These are phyloP conservation scores for Euplexia lucipara DNA, from an alignment of 2,888 invertebrate genomes.

Conservation along the genomic window DNA sequence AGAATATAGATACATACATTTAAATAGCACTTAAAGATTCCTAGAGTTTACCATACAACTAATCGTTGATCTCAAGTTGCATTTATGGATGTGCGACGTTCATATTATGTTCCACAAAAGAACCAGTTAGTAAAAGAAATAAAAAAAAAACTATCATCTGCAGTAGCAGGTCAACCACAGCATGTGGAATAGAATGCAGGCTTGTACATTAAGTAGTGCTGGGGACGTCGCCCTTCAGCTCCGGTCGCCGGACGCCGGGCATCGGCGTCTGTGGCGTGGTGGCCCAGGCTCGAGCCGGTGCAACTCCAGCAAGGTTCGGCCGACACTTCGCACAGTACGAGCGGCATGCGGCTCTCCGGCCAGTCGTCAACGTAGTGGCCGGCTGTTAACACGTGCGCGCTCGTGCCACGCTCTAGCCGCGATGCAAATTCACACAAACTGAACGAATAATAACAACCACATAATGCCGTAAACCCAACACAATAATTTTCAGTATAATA, in stretches of 20 bases:
- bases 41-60: too few species aligned
- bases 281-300: slow-evolving; percentile 22
- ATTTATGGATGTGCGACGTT: slow-evolving; percentile 18
- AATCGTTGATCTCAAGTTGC: slow-evolving; percentile 9
- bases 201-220: slow-evolving; percentile 10
- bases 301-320: slow-evolving; percentile 22
- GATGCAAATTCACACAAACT: slow-evolving; percentile 60
- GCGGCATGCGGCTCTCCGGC: slow-evolving; percentile 27
- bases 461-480: slow-evolving; percentile 69
- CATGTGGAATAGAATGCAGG: slow-evolving; percentile 18
- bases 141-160: slow-evolving; percentile 20
- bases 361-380: slow-evolving; percentile 58
- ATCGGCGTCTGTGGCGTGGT: slow-evolving; percentile 7
- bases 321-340: slow-evolving; percentile 10
- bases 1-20: too few species aligned
- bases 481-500: slow-evolving; percentile 68
- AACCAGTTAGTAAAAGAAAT: slow-evolving; percentile 27
- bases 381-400: slow-evolving; percentile 59
- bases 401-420: slow-evolving; percentile 49
- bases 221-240: neutral
- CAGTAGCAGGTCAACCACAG: slow-evolving; percentile 29
- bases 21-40: too few species aligned
- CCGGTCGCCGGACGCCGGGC: slow-evolving; percentile 14
- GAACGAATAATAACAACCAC: slow-evolving; percentile 67
- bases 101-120: slow-evolving; percentile 35